These are phyloP conservation scores for Lucinisca nassula DNA, from an alignment of 2,888 invertebrate genomes.

Conservation along the genomic window DNA sequence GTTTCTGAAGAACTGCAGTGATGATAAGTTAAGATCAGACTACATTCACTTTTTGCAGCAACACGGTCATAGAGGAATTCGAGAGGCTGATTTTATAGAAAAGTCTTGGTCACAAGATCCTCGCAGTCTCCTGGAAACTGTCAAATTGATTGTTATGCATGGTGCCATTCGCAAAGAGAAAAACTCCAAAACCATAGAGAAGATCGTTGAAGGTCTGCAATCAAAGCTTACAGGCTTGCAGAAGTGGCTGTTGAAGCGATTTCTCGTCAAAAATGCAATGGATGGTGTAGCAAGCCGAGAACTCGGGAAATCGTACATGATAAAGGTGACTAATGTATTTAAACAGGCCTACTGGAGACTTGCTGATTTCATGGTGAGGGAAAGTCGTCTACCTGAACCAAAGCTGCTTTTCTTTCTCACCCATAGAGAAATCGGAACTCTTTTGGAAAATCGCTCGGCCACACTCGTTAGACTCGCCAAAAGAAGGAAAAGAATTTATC, in stretches of 20 bases:
- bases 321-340: background rate
- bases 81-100: slow-evolving; percentile 9
- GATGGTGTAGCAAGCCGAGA: slow-evolving; percentile 5
- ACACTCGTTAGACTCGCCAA: background rate
- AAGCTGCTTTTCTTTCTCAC: slow-evolving; percentile 3
- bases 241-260: background rate
- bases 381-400: background rate
- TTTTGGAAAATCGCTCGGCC: background rate
- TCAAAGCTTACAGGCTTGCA: background rate
- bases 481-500: background rate
- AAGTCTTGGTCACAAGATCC: slow-evolving; percentile 18
- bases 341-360: slow-evolving; percentile 16
- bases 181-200: background rate
- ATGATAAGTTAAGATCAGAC: background rate
- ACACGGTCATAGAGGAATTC: slow-evolving; percentile 2
- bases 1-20: background rate
- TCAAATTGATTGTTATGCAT: background rate
- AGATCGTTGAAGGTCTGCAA: slow-evolving; percentile 12
- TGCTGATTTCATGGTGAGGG: background rate
- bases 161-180: background rate
- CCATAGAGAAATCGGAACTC: background rate
- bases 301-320: background rate
- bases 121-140: background rate
- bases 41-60: slow-evolving; percentile 9
- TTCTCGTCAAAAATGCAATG: background rate